Conservation (phyloP, 2,113 vertebrate species). For the Acanthisitta chloris region DNA sequence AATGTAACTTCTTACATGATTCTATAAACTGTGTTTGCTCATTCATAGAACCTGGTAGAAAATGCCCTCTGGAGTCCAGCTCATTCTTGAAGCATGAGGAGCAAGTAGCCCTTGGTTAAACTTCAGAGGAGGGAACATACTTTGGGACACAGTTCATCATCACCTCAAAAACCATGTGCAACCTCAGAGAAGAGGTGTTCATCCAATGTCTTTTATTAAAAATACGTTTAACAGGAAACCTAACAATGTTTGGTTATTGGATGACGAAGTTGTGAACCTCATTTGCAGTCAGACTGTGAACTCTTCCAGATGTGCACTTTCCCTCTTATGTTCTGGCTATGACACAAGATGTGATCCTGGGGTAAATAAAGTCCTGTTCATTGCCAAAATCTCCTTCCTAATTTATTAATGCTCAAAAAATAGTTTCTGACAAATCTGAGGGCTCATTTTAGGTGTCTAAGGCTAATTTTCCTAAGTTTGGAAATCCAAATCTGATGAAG, state of each 20-base stretch:
- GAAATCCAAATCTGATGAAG: neutral
- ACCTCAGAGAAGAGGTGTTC: neutral
- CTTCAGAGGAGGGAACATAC: neutral
- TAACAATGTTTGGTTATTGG: fast-evolving
- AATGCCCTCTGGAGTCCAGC: neutral
- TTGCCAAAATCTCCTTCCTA: neutral
- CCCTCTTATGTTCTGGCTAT: neutral
- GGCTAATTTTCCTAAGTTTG: neutral
- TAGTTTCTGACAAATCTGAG: neutral
- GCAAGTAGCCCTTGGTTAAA: neutral
- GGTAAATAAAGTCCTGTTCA: neutral
- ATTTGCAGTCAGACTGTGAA: neutral
- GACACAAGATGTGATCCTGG: neutral
- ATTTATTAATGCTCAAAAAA: neutral
- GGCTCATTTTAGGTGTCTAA: neutral
- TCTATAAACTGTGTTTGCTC: neutral
- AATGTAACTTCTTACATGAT: neutral
- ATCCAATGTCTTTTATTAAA: neutral
- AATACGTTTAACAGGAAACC: neutral
- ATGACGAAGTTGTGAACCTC: neutral
- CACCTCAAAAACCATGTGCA: neutral
- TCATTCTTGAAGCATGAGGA: neutral
- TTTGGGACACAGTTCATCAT: neutral
- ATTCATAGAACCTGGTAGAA: neutral
- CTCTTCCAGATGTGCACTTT: neutral